These are phyloP conservation scores for Stramonita haemastoma DNA, from an alignment of 2,888 invertebrate species.

Conservation along the genomic window DNA sequence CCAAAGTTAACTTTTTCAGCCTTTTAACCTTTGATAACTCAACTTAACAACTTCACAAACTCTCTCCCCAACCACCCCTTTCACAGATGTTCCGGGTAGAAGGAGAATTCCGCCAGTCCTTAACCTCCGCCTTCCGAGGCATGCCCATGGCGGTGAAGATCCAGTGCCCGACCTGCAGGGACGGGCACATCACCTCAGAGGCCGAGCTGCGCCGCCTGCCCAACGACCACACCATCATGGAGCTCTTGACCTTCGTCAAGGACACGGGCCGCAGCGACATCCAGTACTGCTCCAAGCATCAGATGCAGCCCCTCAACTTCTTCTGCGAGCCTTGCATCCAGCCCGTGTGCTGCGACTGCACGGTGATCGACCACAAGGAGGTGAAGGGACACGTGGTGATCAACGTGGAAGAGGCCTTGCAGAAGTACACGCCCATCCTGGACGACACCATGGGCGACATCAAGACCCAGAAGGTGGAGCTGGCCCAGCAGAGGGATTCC, in stretches of 20 bases:
- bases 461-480: constrained; percentile 55
- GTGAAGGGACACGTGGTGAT: constrained; percentile 65
- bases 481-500: constrained; percentile 62
- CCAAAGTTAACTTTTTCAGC: no score
- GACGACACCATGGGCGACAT: constrained; percentile 66
- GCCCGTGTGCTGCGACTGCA: constrained; percentile 73
- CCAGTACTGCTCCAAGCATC: constrained; percentile 69
- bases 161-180: constrained; percentile 70
- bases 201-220: constrained; percentile 69
- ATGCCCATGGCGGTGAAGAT: constrained; percentile 73
- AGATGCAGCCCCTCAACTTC: constrained; percentile 72
- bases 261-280: constrained; percentile 65
- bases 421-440: constrained; percentile 70
- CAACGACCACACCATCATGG: constrained; percentile 71
- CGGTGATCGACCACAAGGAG: constrained; percentile 72
- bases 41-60: no score
- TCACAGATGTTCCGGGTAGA: constrained; percentile 74
- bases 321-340: constrained; percentile 73
- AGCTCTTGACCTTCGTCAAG: constrained; percentile 67
- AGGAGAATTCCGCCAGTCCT: constrained; percentile 68
- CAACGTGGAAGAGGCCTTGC: constrained; percentile 70
- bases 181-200: constrained; percentile 67
- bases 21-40: no score
- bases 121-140: constrained; percentile 68
- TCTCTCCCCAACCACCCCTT: no score